Evolutionary conservation across 2,113 vertebrate genomes (phyloP), one percentile per base, ranked within the genome.

Genomic region (Menura novaehollandiae): DNA sequence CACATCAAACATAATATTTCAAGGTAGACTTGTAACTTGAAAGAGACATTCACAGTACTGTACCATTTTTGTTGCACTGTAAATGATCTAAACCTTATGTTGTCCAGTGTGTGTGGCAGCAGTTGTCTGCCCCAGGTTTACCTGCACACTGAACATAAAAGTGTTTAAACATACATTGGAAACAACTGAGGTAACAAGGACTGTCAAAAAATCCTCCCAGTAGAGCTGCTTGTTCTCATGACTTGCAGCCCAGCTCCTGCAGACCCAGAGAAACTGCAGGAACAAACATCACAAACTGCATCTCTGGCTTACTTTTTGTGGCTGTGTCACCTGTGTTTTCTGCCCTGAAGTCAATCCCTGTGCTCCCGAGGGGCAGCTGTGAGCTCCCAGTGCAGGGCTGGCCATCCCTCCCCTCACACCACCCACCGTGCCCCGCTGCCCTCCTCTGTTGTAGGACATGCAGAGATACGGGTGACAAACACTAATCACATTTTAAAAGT

Each of bases 301-400:
- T 32, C n/a, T 15, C 64, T 32, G 28, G 4, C 30, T 49, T 13
- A 0, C 30, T n/a, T 58, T 41, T 10, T 1, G 0, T 59, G 33
- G 12, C 77, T 5, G 0, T 41, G 41, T 53, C 76, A 23, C n/a
- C 49, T n/a, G 39, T n/a, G 10, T 46, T 59, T 74, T 67, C 32
- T 53, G 30, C 72, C 55, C 52, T 33, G 72, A 10, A 51, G 46
- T 43, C 41, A 30, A 2, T 35, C 32, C 41, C 33, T 10, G 55
- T 44, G 17, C 37, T 44, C 8, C 46, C 0, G 1, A 27, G 62
- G 20, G 46, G 6, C 26, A 39, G 44, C 41, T 16, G n/a, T 30
- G 35, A 4, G 5, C 7, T n/a, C 69, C 1, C 0, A 0, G 41
- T 4, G 49, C 1, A 2, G 35, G 32, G 7, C 5, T 59, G 60